A percentile compares a stretch with the other conserved stretches of the same genome.
Conservation (phyloP, 2,113 vertebrate species). For the Melierax canorus region DNA sequence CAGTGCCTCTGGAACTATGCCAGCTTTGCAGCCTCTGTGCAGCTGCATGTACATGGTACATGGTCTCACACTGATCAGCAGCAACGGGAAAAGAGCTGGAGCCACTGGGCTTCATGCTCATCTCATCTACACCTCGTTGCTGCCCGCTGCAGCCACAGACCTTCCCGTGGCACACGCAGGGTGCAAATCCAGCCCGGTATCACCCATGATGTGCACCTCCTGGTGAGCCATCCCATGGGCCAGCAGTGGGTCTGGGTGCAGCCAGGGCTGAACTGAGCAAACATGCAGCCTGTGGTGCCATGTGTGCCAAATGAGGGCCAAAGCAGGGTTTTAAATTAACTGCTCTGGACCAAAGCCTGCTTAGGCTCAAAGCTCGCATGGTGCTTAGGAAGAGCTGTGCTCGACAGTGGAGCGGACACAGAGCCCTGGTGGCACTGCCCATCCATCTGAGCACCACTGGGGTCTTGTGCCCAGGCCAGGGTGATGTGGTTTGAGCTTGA, state of each 20-base stretch:
- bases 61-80: neutral
- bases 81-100: neutral
- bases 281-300: neutral
- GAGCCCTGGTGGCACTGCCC: neutral
- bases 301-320: rapidly evolving
- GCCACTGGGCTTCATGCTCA: rapidly evolving
- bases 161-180: rapidly evolving
- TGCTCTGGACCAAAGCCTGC: neutral
- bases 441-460: neutral
- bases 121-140: neutral
- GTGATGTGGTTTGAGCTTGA: too few relatives aligned
- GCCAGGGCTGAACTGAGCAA: neutral
- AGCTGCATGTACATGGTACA: rapidly evolving
- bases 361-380: neutral
- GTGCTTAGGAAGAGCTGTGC: neutral
- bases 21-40: neutral
- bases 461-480: neutral
- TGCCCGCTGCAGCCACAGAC: neutral
- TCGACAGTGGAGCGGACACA: neutral
- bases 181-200: neutral
- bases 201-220: neutral
- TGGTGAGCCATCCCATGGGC: neutral
- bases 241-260: neutral
- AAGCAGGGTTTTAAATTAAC: neutral
- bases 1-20: neutral